Evolutionary conservation across 2,797 vertebrate species (phyloP).

Genomic region (Spea hammondii): DNA sequence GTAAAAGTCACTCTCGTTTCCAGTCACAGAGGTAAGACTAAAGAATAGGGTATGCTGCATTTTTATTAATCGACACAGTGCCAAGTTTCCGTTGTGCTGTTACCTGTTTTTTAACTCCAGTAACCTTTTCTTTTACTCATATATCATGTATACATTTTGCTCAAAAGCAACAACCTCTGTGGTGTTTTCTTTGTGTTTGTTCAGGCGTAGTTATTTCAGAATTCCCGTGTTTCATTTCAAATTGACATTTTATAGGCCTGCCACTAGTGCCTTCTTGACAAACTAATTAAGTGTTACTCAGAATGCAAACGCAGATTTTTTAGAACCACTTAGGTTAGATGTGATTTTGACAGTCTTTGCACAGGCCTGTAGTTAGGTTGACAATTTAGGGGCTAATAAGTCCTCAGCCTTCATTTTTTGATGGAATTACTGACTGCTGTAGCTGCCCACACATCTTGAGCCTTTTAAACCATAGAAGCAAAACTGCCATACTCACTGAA

Average conservation of each 20-base stretch:
- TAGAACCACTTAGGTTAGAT: conserved; percentile 38
- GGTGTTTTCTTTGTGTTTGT: conserved; percentile 25
- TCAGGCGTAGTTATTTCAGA: conserved; percentile 33
- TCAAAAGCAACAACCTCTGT: conserved; percentile 22
- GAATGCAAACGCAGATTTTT: conserved; percentile 43
- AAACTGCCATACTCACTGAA: conserved; percentile 27
- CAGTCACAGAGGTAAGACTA: background rate
- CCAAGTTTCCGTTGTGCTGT: conserved; percentile 17
- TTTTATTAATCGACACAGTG: background rate
- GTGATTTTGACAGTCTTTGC: conserved; percentile 24
- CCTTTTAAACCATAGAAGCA: conserved; percentile 26
- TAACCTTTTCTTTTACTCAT: conserved; percentile 4
- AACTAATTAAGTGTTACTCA: conserved; percentile 50
- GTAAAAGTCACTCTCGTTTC: conserved; percentile 14
- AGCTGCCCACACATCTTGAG: conserved; percentile 42
- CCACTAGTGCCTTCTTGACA: conserved; percentile 33
- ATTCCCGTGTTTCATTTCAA: conserved; percentile 22
- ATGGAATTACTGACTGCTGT: conserved; percentile 35
- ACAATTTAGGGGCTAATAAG: conserved; percentile 38
- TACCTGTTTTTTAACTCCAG: conserved; percentile 7
- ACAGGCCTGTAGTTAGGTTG: conserved; percentile 25
- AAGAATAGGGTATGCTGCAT: background rate
- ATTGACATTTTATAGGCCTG: conserved; percentile 43
- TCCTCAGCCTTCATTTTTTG: conserved; percentile 25
- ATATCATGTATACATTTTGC: conserved; percentile 17